phyloP scores from a whole-genome alignment of 2,888 invertebrate genomes.

The Hirtodrosophila trivittata region DNA sequence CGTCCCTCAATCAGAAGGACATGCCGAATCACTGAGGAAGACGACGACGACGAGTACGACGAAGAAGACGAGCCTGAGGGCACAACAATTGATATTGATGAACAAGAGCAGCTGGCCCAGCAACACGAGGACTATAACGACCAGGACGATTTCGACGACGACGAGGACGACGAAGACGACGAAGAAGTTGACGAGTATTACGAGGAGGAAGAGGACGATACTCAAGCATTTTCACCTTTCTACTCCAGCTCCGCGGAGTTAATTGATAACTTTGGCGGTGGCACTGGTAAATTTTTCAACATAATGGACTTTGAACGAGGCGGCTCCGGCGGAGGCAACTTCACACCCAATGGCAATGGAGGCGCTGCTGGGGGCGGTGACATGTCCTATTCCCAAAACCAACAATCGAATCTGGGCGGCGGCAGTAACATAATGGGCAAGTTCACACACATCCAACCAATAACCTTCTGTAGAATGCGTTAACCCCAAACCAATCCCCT shows the following conservation, averaged over 20 bases:
- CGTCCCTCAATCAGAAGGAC: conserved; percentile 68
- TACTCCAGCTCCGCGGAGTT: conserved; percentile 73
- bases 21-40: conserved; percentile 72
- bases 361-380: conserved; percentile 61
- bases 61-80: conserved; percentile 68
- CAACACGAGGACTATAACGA: conserved; percentile 48
- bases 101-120: conserved; percentile 53
- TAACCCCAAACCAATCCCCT: conserved; percentile 3
- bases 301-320: conserved; percentile 67
- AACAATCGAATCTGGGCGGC: conserved; percentile 59
- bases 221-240: conserved; percentile 71
- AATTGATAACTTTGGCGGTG: conserved; percentile 64
- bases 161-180: conserved; percentile 46
- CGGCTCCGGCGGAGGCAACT: conserved; percentile 59
- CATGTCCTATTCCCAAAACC: conserved; percentile 45
- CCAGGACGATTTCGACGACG: conserved; percentile 32
- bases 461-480: not conserved
- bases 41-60: conserved; percentile 60
- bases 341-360: conserved; percentile 66
- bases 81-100: conserved; percentile 69
- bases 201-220: conserved; percentile 68
- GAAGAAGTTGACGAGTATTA: conserved; percentile 69
- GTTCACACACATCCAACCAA: not conserved
- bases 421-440: conserved; percentile 70
- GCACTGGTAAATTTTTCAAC: conserved; percentile 67